A percentile compares a stretch with the other conserved stretches of the same genome.
Conservation (phyloP, 2,797 vertebrate species). For the Cyprinella venusta region DNA sequence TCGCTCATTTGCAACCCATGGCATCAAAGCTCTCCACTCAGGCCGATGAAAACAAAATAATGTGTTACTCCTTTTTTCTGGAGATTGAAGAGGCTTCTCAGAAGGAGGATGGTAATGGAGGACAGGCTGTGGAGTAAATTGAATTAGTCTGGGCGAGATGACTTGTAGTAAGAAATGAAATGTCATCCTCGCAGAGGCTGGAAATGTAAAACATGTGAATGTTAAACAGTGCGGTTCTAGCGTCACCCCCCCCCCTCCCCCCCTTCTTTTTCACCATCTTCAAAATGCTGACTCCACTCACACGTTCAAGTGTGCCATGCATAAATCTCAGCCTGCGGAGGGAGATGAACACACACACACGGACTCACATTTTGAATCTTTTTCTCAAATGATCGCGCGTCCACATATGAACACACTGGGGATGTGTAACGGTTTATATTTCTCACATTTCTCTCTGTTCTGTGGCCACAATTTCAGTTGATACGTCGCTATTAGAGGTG, state of each 20-base stretch:
- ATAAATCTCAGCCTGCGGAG: constrained; percentile 70
- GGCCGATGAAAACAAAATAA: constrained; percentile 66
- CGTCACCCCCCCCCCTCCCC: constrained; percentile 42
- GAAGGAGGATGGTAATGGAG: constrained; percentile 66
- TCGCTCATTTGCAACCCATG: constrained; percentile 37
- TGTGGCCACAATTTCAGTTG: constrained; percentile 35
- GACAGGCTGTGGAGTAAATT: constrained; percentile 76
- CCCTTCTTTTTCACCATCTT: constrained; percentile 56
- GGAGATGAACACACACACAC: constrained; percentile 67
- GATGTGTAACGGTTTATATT: constrained; percentile 36
- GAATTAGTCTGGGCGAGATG: constrained; percentile 77
- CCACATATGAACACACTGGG: constrained; percentile 8
- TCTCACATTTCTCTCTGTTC: constrained; percentile 18
- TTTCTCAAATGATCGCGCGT: constrained; percentile 24
- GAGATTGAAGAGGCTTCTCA: constrained; percentile 44
- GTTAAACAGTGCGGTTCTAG: constrained; percentile 65
- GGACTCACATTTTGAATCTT: background rate
- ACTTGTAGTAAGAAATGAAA: constrained; percentile 78
- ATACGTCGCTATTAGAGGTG: constrained; percentile 6
- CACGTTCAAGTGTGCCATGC: constrained; percentile 71
- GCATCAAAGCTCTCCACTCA: constrained; percentile 55
- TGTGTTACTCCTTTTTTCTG: constrained; percentile 42
- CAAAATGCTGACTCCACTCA: constrained; percentile 67
- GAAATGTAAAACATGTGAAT: constrained; percentile 81
- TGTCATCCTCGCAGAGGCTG: constrained; percentile 74